Evolutionary conservation across 2,888 invertebrate genomes (phyloP), one percentile per base, ranked within the genome.

Genomic region (Cerceris rybyensis): DNA sequence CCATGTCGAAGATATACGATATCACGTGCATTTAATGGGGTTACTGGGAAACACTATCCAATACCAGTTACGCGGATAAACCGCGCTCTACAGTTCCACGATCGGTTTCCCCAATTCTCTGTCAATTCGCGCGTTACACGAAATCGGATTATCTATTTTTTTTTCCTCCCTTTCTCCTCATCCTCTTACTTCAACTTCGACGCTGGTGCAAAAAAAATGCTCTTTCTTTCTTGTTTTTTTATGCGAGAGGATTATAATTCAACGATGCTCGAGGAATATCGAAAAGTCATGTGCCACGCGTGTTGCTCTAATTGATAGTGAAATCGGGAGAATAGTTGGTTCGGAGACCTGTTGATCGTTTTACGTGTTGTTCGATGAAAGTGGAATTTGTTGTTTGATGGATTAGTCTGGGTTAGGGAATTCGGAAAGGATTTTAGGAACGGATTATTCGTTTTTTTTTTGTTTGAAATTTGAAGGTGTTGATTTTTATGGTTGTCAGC

Each of bases 41-140:
- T 70, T 75, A 75, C 75, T 66, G 67, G 75, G 78, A 58, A 85
- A 81, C 80, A 80, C 78, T 76, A 84, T 84, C 83, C 83, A 83
- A 85, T 87, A 84, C 72, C 80, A 81, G 80, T 86, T 87, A 84
- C 79, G 65, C 13, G 72, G 77, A 81, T 86, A 84, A 84, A 84
- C 77, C 75, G 66, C 66, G 70, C 65, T 67, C 69, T 71, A 70
- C 63, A 66, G 70, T 55, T 60, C 69, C 57, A 42, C 17, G 13
- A 70, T 65, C 57, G 64, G n/a, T 14, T 41, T 16, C 0, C 17
- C 2, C 7, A n/a, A 57, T 42, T 57, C 59, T n/a, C 50, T 49
- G 42, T 16, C 52, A 46, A 63, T 70, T 76, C 17, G n/a, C 17
- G 9, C 28, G 7, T 46, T 49, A 60, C 60, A 43, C 7, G 28